A percentile compares a stretch with the other conserved stretches of the same genome.
phyloP scores from a whole-genome alignment of 2,888 invertebrate genomes.

The Hirtodrosophila alboralis region DNA sequence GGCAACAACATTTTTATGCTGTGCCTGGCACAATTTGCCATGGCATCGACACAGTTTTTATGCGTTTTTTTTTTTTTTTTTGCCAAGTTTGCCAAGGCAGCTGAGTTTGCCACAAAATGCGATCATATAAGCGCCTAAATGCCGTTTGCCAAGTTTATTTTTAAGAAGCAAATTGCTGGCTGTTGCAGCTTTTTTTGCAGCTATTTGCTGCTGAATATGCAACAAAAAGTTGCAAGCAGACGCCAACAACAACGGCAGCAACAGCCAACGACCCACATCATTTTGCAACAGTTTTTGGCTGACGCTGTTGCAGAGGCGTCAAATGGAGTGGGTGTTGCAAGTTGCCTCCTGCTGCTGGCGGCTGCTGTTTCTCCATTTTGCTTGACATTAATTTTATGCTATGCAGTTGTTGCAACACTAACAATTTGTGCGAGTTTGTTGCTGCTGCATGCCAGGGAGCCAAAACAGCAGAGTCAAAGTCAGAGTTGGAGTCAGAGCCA shows the following conservation, averaged over 20 bases:
- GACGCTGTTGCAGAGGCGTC: conserved; percentile 46
- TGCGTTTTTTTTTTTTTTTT: conserved; percentile 60
- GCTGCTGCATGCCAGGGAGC: conserved; percentile 50
- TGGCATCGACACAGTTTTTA: conserved; percentile 64
- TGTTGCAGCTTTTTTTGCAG: neutral
- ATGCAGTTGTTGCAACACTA: conserved; percentile 41
- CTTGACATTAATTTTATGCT: conserved; percentile 80
- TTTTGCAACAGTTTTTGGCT: conserved; percentile 72
- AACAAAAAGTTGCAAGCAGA: conserved; percentile 72
- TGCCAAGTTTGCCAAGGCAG: conserved; percentile 37
- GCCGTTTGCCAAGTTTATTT: conserved; percentile 68
- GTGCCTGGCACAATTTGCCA: conserved; percentile 53
- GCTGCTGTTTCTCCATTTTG: conserved; percentile 75
- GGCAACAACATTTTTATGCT: conserved; percentile 38
- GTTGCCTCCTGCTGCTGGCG: conserved; percentile 53
- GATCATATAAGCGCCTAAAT: conserved; percentile 50
- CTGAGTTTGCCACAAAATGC: conserved; percentile 70
- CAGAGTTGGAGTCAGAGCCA: neutral
- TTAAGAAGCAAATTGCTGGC: conserved; percentile 49
- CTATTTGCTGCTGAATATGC: conserved; percentile 70
- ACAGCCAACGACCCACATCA: conserved; percentile 69
- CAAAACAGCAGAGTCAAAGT: conserved; percentile 1
- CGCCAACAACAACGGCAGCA: conserved; percentile 41
- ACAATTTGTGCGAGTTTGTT: conserved; percentile 62
- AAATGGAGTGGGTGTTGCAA: conserved; percentile 21